Conservation (phyloP, 2,113 vertebrate species). For the Nycticebus coucang region DNA sequence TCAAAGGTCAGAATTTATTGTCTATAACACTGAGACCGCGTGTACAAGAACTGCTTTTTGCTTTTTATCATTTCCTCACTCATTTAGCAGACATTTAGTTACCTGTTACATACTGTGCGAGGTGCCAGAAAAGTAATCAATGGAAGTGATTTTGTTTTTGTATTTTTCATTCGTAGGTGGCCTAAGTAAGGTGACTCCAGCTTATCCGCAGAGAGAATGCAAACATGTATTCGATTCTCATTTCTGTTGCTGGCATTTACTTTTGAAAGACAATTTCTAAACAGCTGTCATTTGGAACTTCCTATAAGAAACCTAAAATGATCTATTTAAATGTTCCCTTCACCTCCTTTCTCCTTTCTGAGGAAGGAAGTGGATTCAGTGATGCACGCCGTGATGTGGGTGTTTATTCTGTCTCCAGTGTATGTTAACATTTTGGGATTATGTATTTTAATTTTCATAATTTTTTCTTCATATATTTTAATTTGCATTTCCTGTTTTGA, state of each 20-base stretch:
- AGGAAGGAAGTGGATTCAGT: not conserved
- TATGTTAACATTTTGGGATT: not conserved
- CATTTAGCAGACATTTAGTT: not conserved
- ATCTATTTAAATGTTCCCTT: not conserved
- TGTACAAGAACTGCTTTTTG: not conserved
- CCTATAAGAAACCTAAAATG: not conserved
- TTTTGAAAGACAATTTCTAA: not conserved
- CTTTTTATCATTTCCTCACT: not conserved
- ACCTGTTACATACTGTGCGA: not conserved
- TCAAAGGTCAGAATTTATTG: conserved; percentile 46
- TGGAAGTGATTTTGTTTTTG: not conserved
- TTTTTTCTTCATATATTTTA: conserved; percentile 31
- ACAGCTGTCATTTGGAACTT: conserved; percentile 19
- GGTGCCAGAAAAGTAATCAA: not conserved
- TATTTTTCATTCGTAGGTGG: not conserved
- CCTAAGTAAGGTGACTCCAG: not conserved
- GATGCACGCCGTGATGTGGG: not conserved
- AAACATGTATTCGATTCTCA: not conserved
- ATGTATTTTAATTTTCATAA: not conserved
- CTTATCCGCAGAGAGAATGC: not conserved
- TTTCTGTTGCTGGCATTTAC: not conserved
- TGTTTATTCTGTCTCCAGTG: not conserved
- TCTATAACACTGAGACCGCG: not conserved
- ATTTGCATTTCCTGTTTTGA: conserved; percentile 51
- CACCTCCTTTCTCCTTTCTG: not conserved